Evolutionary conservation across 53 echinoderm and acorn worm genomes (phyloP), one percentile per base, ranked within the genome.

Genomic region (Pentamera pediparva): DNA sequence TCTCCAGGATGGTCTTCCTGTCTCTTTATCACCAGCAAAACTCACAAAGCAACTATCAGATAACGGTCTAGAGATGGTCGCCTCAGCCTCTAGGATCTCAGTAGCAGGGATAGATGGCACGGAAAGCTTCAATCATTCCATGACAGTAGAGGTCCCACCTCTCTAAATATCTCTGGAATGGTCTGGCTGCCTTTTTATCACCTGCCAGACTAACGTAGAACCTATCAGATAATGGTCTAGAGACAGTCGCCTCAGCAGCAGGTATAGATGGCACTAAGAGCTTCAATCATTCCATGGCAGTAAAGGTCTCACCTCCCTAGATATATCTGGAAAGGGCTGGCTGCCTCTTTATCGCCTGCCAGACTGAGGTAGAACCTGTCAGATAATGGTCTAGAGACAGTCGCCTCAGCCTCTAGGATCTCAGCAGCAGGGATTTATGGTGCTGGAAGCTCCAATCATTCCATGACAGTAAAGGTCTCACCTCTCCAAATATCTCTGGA

Each of bases 401-500:
- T 78, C 35, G 77, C 70, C 36, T 85, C 76, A 0, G 39, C 15
- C 24, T 78, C 76, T n/a, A n/a, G n/a, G n/a, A n/a, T n/a, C 15
- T 41, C 9, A 41, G 43, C 43, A 41, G 9, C 9, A 41, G 15
- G 43, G 6, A 52, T 52, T 6, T 21, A 52, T 52, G 15, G 19
- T 52, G 19, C 5, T 15, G 25, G 15, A 52, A 0, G 52, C 25
- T 6, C 25, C 15, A 41, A 21, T 52, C 10, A 52, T 6, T 52
- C 6, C 6, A 52, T 6, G 11, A 15, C 52, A 11, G 15, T 25
- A 52, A 52, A 10, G 17, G 29, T 6, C 81, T 58, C 45, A 90
- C 95, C 69, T 90, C 78, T 94, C 95, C 31, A 94, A 76, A 65
- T 90, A 87, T 63, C 83, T 61, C 56, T 94, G 95, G 39, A 94